Percentiles rank a stretch among this genome's conserved stretches.
phyloP scores from a whole-genome alignment of 2,797 vertebrate genomes.

The Ctenochaetus hawaiiensis region DNA sequence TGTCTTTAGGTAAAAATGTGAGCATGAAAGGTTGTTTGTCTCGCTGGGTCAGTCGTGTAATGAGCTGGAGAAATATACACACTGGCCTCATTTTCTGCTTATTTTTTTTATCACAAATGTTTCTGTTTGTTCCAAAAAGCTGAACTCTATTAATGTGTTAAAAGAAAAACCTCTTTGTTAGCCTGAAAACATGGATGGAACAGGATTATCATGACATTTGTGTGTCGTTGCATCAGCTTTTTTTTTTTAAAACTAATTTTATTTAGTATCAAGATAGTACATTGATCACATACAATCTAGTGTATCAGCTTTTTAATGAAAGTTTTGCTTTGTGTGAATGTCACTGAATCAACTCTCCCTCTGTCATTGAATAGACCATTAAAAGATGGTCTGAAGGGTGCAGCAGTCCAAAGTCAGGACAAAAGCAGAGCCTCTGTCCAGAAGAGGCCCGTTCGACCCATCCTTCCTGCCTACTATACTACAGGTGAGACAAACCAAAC shows the following conservation, averaged over 20 bases:
- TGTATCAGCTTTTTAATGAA: not conserved
- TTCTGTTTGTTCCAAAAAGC: not conserved
- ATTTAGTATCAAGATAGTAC: too few relatives aligned
- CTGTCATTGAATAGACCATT: conserved; percentile 46
- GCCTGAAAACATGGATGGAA: not conserved
- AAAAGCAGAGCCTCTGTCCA: conserved; percentile 28
- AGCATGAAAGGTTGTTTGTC: too few relatives aligned
- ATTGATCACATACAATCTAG: too few relatives aligned
- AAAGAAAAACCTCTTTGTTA: not conserved
- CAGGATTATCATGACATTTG: not conserved
- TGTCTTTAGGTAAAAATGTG: too few relatives aligned
- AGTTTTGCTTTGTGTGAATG: not conserved
- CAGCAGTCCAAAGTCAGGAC: conserved; percentile 30
- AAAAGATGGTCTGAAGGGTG: conserved; percentile 34
- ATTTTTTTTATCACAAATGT: not conserved
- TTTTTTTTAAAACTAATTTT: too few relatives aligned
- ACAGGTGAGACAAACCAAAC: conserved; percentile 56
- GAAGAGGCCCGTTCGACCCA: conserved; percentile 77
- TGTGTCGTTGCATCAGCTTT: not conserved
- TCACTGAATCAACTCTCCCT: not conserved
- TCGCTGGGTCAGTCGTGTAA: too few relatives aligned
- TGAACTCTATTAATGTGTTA: not conserved
- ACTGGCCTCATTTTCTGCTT: not conserved
- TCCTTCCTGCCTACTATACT: conserved; percentile 74
- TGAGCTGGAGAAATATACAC: too few relatives aligned